phyloP scores from a whole-genome alignment of 1,140 invertebrate genomes.

The Mya arenaria region DNA sequence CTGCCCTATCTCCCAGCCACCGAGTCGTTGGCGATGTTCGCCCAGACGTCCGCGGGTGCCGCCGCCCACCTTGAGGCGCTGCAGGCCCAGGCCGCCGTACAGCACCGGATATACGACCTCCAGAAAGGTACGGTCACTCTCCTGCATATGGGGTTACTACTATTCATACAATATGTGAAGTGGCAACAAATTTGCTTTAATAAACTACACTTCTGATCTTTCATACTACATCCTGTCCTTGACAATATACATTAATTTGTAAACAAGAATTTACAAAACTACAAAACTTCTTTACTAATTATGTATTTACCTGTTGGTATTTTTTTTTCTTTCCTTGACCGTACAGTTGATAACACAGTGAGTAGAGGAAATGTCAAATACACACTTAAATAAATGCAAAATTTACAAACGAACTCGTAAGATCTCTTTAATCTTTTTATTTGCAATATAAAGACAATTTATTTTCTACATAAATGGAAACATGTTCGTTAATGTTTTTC shows the following conservation, averaged over 20 bases:
- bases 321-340: no score
- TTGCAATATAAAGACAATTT: no score
- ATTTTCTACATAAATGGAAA: no score
- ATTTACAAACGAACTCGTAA: no score
- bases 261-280: not conserved
- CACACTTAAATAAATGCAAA: no score
- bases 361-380: no score
- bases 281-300: not conserved
- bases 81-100: conserved; percentile 45
- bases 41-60: conserved; percentile 31
- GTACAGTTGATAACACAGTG: no score
- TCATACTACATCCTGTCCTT: not conserved
- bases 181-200: not conserved
- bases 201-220: not conserved
- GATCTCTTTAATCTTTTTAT: no score
- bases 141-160: not conserved
- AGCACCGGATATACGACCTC: conserved; percentile 52
- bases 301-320: not conserved
- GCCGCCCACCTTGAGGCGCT: conserved; percentile 32
- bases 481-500: no score
- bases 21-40: conserved; percentile 50
- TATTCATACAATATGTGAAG: not conserved
- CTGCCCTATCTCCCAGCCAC: conserved; percentile 51
- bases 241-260: not conserved
- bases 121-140: conserved; percentile 31